Base-by-base conservation (phyloP, 2,888 invertebrate species). In the Agrochola lota region DNA sequence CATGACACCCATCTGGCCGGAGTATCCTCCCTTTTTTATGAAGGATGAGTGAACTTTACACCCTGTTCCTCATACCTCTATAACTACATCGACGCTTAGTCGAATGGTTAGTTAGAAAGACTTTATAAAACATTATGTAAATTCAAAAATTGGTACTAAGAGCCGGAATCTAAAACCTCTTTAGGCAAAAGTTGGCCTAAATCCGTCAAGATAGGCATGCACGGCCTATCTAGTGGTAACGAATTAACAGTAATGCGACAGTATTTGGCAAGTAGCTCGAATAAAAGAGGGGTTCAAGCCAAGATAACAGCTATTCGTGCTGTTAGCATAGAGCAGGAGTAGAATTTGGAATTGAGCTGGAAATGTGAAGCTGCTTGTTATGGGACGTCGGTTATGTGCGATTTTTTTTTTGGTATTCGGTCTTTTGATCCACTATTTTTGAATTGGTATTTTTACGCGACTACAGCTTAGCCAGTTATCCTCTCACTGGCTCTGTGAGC, bases 221-320 rank as follows among this genome's bases (percentile, higher is more conserved):
- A 60, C 5, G 20, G 57, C 64, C 57, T 71, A 82, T 71, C 74
- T 57, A 72, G 49, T 23, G 20, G 49, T 57, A 71, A 83, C 60
- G 71, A 84, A 85, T 85, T 83, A 85, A 43, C 86, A 85, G 73
- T 83, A 85, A 84, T 78, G 86, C 63, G 69, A 55, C 70, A 75
- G 70, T 71, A 73, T 86, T 83, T 84, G 84, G 86, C 86, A 84
- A 84, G 79, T 64, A 35, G 59, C 57, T 78, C 15, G 64, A 60
- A 73, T 85, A 71, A 85, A 85, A 84, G 83, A 68, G 73, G 63
- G 17, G 46, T 59, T 52, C 26, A 23, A 73, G 84, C 83, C 83
- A 84, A 84, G 84, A 85, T 84, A 85, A 67, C 68, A 52, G 68
- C 85, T 46, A 30, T 71, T 46, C n/a, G 15, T 67, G 71, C 74